Conservation (phyloP, 2,113 vertebrate genomes). For the Cricetomys ansorgei region DNA sequence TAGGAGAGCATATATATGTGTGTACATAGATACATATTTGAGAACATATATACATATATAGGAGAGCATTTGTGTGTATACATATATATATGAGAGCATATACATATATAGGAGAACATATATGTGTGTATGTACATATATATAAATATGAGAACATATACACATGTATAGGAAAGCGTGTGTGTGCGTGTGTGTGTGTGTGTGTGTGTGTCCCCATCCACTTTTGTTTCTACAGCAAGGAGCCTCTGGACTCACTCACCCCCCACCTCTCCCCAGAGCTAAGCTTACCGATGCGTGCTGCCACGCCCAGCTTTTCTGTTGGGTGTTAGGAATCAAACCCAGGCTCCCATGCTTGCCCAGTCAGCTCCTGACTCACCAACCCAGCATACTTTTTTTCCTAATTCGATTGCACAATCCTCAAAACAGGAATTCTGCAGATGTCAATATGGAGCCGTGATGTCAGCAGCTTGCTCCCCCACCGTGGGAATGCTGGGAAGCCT, state of each 20-base stretch:
- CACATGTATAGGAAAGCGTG: too few relatives aligned
- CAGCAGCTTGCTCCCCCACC: background rate
- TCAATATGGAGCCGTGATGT: background rate
- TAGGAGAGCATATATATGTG: too few relatives aligned
- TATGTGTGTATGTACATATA: too few relatives aligned
- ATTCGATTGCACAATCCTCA: background rate
- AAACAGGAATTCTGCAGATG: background rate
- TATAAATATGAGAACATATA: too few relatives aligned
- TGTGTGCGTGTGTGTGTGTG: too few relatives aligned
- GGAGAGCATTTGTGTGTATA: too few relatives aligned
- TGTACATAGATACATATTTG: too few relatives aligned
- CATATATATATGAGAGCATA: too few relatives aligned
- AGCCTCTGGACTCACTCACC: background rate
- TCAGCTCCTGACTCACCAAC: background rate
- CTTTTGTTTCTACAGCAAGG: background rate
- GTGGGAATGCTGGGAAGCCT: background rate
- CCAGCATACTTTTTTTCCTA: background rate
- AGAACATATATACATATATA: too few relatives aligned
- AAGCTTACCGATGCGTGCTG: background rate
- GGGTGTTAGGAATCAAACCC: background rate
- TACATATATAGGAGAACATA: too few relatives aligned
- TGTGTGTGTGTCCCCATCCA: too few relatives aligned
- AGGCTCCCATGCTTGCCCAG: background rate
- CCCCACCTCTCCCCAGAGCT: background rate
- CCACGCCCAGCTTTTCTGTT: background rate